Evolutionary conservation across 2,888 invertebrate genomes (phyloP), one percentile per base, ranked within the genome.

Genomic region (Ennomos erosarius): DNA sequence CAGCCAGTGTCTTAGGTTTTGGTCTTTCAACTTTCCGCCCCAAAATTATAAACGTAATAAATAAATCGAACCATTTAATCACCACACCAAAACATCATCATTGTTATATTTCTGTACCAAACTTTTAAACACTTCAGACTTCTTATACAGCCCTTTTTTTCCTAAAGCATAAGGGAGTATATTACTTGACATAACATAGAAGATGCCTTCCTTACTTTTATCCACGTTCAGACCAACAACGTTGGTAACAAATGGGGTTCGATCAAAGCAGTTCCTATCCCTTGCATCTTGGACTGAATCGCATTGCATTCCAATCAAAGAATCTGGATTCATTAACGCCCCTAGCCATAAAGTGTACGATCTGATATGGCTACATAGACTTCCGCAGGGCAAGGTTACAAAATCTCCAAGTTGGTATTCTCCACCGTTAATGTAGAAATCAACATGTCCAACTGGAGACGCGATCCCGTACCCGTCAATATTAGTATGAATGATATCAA

Each of bases 361-460:
- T 33, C 65, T 62, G 0, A 55, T 1, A n/a, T 54, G 54, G 26
- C 54, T 54, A 26, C 54, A 54, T 0, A 36, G 0, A 10, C 1
- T n/a, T 1, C 51, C 56, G 47, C 78, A 78, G 0, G 69, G 68
- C 0, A 70, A 1, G 49, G 55, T 59, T 6, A 51, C 40, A 0
- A 71, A 9, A 12, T 71, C 68, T 0, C 52, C 55, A 0, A 59
- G 57, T 48, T 79, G 78, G 46, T 37, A 73, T 43, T 77, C 78
- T 5, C 78, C 78, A 0, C 77, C 76, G 49, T 76, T 76, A 1
- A 78, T 63, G 49, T 78, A 78, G 13, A 72, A 74, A 46, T 71
- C 67, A 0, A 76, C 65, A 10, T 76, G 76, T 0, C 77, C 80
- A 60, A 0, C 69, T 62, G 0, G 71, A 62, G 16, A n/a, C 8